Base-by-base conservation (phyloP, 2,113 vertebrate genomes). In the Suricata suricatta region DNA sequence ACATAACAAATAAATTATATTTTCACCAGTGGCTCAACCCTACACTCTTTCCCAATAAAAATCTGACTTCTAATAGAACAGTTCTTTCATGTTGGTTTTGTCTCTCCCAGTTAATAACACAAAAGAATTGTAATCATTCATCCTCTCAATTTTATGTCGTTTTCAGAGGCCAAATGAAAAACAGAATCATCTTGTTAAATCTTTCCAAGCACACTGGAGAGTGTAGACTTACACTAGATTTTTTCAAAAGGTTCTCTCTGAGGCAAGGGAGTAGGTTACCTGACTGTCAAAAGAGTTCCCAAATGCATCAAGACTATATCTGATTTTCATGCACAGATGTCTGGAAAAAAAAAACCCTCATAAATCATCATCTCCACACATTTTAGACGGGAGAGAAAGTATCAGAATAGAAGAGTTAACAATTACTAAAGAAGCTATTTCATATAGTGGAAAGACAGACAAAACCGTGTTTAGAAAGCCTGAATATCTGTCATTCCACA, bases 151-250 rank as follows among this genome's bases (percentile, higher is more conserved):
- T 97, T 97, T 95, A 96, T 95, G 96, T 90, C 93, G 95, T 94
- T 98, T 98, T 98, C 97, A 96, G 97, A 47, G 21, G 94, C 79
- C 97, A 98, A 97, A 94, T 74, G 93, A 98, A 98, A 98, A 98
- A 98, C 95, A 98, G 98, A 96, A 97, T 97, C 97, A 79, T 82
- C 82, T 93, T 98, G 97, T 95, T 98, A 98, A 98, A 97, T 98
- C 97, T 98, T 94, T 80, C 89, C 91, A 93, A 72, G 93, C 85
- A 72, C 31, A 44, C 64, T 81, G 64, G 23, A 71, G 76, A 93
- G 69, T 85, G 3, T 29, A 88, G 94, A 91, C 50, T 88, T 71
- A 54, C 1, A 68, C 54, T 94, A 68, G n/a, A 54, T 86, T 74
- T 94, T 94, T 95, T 92, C 88, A 35, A 93, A 97, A 90, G 44